Percentiles rank a stretch among this genome's conserved stretches.
Evolutionary conservation across 2,797 vertebrate species (phyloP).

Genomic region (Rallus crepitans): DNA sequence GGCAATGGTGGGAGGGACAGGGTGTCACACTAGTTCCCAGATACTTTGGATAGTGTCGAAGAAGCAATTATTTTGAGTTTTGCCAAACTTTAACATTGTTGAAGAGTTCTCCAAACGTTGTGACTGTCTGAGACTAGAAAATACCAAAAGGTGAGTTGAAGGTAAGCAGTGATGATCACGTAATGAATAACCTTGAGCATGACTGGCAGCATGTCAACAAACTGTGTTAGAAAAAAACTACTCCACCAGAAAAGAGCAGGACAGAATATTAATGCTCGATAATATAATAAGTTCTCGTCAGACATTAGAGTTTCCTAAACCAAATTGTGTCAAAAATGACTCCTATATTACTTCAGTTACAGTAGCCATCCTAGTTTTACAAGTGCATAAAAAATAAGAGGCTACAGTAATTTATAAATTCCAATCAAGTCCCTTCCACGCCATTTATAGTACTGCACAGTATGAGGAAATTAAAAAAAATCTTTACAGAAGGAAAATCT

Average conservation of each 20-base stretch:
- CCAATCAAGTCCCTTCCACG: neutral
- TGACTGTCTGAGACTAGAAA: neutral
- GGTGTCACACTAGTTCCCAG: neutral
- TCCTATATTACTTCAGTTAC: neutral
- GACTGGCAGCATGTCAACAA: neutral
- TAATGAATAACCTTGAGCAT: neutral
- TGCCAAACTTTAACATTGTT: neutral
- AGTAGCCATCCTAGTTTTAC: constrained; percentile 24
- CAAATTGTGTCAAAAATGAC: neutral
- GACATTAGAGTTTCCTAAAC: constrained; percentile 2
- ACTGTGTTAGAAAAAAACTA: neutral
- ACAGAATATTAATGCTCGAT: neutral
- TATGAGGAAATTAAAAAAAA: neutral
- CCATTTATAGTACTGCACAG: neutral
- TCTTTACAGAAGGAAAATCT: constrained; percentile 25
- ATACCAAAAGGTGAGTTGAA: neutral
- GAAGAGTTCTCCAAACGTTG: neutral
- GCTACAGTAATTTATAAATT: constrained; percentile 9
- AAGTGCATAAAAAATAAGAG: constrained; percentile 51
- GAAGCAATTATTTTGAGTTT: neutral
- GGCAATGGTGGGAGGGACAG: neutral
- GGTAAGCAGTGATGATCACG: neutral
- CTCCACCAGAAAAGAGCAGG: neutral
- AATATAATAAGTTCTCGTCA: neutral
- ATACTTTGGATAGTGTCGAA: neutral